Evolutionary conservation across 2,888 invertebrate species (phyloP), one percentile per base, ranked within the genome.

Genomic region (Cephonodes hylas): DNA sequence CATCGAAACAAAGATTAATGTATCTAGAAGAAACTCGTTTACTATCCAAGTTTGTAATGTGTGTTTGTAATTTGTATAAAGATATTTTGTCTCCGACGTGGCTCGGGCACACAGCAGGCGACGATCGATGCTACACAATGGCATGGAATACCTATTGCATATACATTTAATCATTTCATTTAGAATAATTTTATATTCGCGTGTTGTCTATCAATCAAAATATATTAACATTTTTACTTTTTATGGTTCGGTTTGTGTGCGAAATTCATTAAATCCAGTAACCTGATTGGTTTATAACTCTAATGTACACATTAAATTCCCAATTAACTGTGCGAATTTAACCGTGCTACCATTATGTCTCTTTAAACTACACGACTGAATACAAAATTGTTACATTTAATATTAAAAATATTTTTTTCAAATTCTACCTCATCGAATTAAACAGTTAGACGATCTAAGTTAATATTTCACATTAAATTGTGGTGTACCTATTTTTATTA

Each of bases 401-500:
- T 59, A 59, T 46, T 45, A 46, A 59, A 45, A 59, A 59, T 45
- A 45, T 59, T 46, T 23, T 34, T 38, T 38, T 46, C 34, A 34
- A 61, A 44, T 56, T 57, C 56, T 42, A 56, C 31, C 27, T 25
- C 42, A 60, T 60, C 42, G 27, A 61, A 59, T 15, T 27, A 42
- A 42, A 57, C 44, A 61, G 27, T 53, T 61, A 61, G 57, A 57
- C 38, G 23, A 61, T 25, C 38, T 45, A 31, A 57, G 15, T 45
- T 31, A 34, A 59, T 45, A 59, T 59, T 59, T 46, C 31, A 46
- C 45, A 59, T 20, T 53, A 31, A 45, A 45, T 59, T 42, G 59
- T 42, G 2, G 31, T 53, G 23, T 57, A 34, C 31, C 45, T 58
- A 62, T 22, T 27, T 63, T 63, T 63, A 63, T 62, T 60, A 63